Evolutionary conservation across 2,888 invertebrate genomes (phyloP).

Genomic region (Corbicula japonica): DNA sequence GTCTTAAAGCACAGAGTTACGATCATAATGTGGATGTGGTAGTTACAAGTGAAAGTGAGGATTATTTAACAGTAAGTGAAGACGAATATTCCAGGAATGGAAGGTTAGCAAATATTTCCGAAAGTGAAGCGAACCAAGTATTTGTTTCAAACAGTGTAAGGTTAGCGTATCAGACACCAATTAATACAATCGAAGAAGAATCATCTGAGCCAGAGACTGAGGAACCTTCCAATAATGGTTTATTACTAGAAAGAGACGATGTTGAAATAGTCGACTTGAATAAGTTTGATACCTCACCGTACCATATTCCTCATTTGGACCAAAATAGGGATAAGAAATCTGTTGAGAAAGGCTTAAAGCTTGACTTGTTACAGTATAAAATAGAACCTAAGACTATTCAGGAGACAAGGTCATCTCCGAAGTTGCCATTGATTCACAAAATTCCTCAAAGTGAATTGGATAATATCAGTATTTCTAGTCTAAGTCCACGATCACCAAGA

Average conservation of each 20-base stretch:
- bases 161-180: conserved; percentile 60
- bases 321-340: too few relatives aligned
- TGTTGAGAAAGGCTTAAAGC: background rate
- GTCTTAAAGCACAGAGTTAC: conserved; percentile 63
- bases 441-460: conserved; percentile 44
- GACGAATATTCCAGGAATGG: conserved; percentile 60
- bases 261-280: conserved; percentile 53
- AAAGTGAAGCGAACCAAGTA: conserved; percentile 65
- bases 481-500: conserved; percentile 37
- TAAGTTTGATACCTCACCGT: conserved; percentile 50
- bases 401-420: conserved; percentile 5
- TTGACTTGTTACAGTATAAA: conserved; percentile 7
- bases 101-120: conserved; percentile 61
- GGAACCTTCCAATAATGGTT: background rate
- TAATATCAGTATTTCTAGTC: conserved; percentile 24
- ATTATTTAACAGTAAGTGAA: conserved; percentile 68
- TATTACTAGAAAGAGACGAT: conserved; percentile 16
- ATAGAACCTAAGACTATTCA: conserved; percentile 2
- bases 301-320: conserved; percentile 47
- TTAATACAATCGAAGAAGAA: conserved; percentile 50
- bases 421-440: background rate
- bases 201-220: conserved; percentile 60
- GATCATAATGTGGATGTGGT: conserved; percentile 60
- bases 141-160: conserved; percentile 66
- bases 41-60: conserved; percentile 68